These are phyloP conservation scores for Pteromalus puparum DNA, from an alignment of 1,140 invertebrate species.

Conservation along the genomic window DNA sequence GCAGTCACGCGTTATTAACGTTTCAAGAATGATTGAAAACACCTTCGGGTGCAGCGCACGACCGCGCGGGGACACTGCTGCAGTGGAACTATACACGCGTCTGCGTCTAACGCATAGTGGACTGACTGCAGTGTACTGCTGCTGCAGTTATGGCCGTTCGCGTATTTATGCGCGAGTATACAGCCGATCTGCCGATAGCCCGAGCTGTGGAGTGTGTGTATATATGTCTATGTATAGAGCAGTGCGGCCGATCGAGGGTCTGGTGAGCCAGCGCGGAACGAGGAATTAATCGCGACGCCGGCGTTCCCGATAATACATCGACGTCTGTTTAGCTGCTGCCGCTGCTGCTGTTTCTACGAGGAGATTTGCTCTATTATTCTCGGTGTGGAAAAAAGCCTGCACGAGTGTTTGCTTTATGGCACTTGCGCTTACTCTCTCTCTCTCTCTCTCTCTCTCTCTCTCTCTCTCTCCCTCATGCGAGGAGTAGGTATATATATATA, in stretches of 20 bases:
- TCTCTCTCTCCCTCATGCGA: not conserved
- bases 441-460: too few relatives aligned
- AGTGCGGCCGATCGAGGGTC: not conserved
- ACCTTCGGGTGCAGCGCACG: constrained; percentile 31
- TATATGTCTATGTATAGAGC: not conserved
- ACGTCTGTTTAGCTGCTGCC: not conserved
- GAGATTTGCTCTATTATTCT: constrained; percentile 12
- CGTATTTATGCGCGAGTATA: not conserved
- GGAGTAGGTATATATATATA: not conserved
- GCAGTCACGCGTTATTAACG: constrained; percentile 34
- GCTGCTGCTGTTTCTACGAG: not conserved
- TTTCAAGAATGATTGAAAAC: constrained; percentile 43
- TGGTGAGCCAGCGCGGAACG: not conserved
- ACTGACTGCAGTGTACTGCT: too few relatives aligned
- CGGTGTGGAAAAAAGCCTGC: not conserved
- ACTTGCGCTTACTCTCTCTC: not conserved
- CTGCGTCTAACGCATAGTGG: not conserved
- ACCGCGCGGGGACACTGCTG: not conserved
- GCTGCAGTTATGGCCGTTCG: not conserved
- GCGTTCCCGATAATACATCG: constrained; percentile 22
- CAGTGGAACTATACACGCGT: not conserved
- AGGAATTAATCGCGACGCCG: constrained; percentile 35
- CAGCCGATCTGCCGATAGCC: constrained; percentile 6
- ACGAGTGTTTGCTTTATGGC: constrained; percentile 16
- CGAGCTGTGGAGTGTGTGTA: not conserved